Percentiles rank a stretch among this genome's conserved stretches.
phyloP scores from a whole-genome alignment of 2,113 vertebrate species.

The Psilopogon haemacephalus region DNA sequence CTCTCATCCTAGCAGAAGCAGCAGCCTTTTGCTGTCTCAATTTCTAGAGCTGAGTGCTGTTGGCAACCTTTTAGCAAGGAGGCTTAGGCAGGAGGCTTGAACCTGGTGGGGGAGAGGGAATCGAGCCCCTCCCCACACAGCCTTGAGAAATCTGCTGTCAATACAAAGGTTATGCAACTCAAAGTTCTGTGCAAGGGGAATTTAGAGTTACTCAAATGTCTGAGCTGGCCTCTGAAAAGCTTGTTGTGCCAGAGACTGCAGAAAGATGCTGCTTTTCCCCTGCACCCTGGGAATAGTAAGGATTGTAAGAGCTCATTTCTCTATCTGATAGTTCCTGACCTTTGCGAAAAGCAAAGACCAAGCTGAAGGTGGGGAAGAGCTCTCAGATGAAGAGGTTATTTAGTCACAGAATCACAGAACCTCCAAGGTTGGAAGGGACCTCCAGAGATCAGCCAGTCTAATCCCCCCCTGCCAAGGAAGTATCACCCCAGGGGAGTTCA shows the following conservation, averaged over 20 bases:
- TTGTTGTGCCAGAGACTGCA: neutral
- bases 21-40: neutral
- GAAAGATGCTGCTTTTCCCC: neutral
- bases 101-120: neutral
- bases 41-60: neutral
- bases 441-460: no score
- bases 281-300: neutral
- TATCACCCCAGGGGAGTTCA: no score
- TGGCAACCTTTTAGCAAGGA: neutral
- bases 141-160: neutral
- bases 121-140: neutral
- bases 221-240: neutral
- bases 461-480: no score
- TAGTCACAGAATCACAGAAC: neutral
- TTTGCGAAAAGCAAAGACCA: constrained; percentile 24
- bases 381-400: neutral
- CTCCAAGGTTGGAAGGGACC: no score
- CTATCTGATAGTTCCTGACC: constrained; percentile 33
- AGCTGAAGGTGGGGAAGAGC: neutral
- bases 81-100: neutral
- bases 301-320: constrained; percentile 9
- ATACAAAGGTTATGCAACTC: neutral
- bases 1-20: neutral
- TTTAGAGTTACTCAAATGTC: neutral
- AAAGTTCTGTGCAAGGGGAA: neutral